These are phyloP conservation scores for Bombyx mandarina DNA, from an alignment of 1,140 invertebrate genomes.

Conservation along the genomic window DNA sequence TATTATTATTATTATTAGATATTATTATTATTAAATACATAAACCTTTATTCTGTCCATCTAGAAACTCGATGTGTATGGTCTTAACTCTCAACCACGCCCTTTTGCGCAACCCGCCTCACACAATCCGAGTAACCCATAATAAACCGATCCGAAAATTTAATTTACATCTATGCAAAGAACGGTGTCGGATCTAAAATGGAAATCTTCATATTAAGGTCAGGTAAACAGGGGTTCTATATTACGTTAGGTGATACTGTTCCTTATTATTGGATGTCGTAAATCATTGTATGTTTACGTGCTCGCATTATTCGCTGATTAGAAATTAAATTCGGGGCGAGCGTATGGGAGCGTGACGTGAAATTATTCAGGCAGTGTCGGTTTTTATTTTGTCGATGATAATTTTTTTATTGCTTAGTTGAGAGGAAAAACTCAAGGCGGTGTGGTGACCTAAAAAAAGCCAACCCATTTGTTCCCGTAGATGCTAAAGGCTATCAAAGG, in stretches of 20 bases:
- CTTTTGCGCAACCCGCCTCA: too few species aligned
- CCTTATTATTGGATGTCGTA: slow-evolving; percentile 33
- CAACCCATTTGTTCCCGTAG: too few species aligned
- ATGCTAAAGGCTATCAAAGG: too few species aligned
- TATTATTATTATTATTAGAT: not conserved
- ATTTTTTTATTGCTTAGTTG: too few species aligned
- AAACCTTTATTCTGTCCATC: not conserved
- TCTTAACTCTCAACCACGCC: too few species aligned
- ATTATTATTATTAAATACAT: not conserved
- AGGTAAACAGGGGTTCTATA: slow-evolving; percentile 27
- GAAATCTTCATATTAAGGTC: slow-evolving; percentile 33
- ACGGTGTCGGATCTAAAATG: slow-evolving; percentile 30
- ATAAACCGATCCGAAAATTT: slow-evolving; percentile 15
- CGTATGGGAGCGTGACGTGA: not conserved
- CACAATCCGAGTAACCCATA: too few species aligned
- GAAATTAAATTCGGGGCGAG: slow-evolving; percentile 3
- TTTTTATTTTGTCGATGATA: too few species aligned
- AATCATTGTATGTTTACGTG: slow-evolving; percentile 24
- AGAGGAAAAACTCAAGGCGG: too few species aligned
- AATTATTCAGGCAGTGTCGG: too few species aligned
- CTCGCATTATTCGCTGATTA: not conserved
- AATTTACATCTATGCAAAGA: slow-evolving; percentile 29
- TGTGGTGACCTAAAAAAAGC: too few species aligned
- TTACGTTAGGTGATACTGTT: slow-evolving; percentile 22
- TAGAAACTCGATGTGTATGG: too few species aligned